Conservation (phyloP, 2,797 vertebrate genomes). For the Chelonia mydas region DNA sequence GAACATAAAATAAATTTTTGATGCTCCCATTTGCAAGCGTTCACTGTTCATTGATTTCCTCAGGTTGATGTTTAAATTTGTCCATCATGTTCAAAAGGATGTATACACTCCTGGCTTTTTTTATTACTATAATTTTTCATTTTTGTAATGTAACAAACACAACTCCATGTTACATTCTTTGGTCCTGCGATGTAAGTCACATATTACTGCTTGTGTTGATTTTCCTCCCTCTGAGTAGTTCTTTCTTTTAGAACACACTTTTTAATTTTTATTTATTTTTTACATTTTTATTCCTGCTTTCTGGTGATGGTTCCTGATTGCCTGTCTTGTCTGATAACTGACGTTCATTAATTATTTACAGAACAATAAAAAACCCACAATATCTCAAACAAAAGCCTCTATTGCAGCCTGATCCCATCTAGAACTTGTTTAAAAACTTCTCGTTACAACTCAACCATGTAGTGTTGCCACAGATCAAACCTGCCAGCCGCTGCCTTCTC, state of each 20-base stretch:
- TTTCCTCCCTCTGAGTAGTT: slow-evolving; percentile 78
- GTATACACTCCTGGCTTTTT: slow-evolving; percentile 32
- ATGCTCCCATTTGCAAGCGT: slow-evolving; percentile 16
- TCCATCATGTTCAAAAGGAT: slow-evolving; percentile 51
- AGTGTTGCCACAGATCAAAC: slow-evolving; percentile 75
- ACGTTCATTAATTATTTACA: slow-evolving; percentile 81
- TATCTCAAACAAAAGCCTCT: slow-evolving; percentile 90
- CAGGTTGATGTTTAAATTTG: slow-evolving; percentile 39
- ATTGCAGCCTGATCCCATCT: slow-evolving; percentile 99
- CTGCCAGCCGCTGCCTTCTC: slow-evolving; percentile 56
- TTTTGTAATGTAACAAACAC: slow-evolving; percentile 69
- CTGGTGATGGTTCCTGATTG: slow-evolving; percentile 99
- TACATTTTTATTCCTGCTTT: slow-evolving; percentile 82
- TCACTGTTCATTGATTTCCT: not conserved
- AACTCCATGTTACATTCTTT: slow-evolving; percentile 69
- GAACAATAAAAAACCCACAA: slow-evolving; percentile 76
- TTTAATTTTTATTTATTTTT: slow-evolving; percentile 66
- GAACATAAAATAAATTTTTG: not conserved
- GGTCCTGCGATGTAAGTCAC: slow-evolving; percentile 75
- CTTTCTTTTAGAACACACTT: slow-evolving; percentile 81
- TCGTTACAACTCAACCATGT: slow-evolving; percentile 77
- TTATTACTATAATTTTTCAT: not conserved
- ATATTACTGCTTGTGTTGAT: slow-evolving; percentile 78
- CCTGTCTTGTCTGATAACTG: slow-evolving; percentile 98
- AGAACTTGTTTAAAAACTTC: slow-evolving; percentile 81